Conservation (phyloP, 2,888 invertebrate species). For the Mythimna lalbum region DNA sequence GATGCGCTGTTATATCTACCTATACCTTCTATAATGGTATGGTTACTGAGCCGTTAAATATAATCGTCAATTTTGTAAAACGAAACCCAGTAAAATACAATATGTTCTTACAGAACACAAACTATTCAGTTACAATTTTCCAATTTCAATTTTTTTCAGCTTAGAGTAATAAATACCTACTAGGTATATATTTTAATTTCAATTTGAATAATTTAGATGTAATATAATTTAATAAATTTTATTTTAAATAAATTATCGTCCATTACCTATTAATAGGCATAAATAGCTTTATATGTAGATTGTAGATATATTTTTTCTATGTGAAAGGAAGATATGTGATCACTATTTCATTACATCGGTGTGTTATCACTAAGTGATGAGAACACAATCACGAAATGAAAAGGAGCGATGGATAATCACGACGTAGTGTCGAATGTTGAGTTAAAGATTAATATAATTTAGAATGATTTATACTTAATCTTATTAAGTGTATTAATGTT, state of each 20-base stretch:
- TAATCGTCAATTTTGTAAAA: conserved; percentile 33
- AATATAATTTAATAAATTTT: conserved; percentile 68
- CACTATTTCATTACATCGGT: conserved; percentile 75
- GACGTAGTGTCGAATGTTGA: conserved; percentile 61
- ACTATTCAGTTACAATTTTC: conserved; percentile 47
- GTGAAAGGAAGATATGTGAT: conserved; percentile 84
- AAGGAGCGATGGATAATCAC: conserved; percentile 56
- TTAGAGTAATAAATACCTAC: conserved; percentile 58
- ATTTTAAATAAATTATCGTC: conserved; percentile 71
- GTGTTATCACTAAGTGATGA: conserved; percentile 81
- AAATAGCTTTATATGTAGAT: conserved; percentile 70
- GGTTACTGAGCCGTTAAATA: conserved; percentile 23
- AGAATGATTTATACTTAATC: conserved; percentile 84
- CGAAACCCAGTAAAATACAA: conserved; percentile 38
- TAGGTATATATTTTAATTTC: conserved; percentile 58
- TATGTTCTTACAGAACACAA: conserved; percentile 62
- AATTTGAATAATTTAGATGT: conserved; percentile 62
- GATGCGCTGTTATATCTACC: conserved; percentile 2
- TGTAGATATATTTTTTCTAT: conserved; percentile 72
- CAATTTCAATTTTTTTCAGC: conserved; percentile 59
- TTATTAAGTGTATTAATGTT: conserved; percentile 80
- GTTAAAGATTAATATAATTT: conserved; percentile 75
- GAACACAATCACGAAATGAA: conserved; percentile 71
- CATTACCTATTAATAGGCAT: conserved; percentile 78
- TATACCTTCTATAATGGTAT: conserved; percentile 27